phyloP scores from a whole-genome alignment of 92 coral and sea anemone genomes.

The Parazoanthus darwini region DNA sequence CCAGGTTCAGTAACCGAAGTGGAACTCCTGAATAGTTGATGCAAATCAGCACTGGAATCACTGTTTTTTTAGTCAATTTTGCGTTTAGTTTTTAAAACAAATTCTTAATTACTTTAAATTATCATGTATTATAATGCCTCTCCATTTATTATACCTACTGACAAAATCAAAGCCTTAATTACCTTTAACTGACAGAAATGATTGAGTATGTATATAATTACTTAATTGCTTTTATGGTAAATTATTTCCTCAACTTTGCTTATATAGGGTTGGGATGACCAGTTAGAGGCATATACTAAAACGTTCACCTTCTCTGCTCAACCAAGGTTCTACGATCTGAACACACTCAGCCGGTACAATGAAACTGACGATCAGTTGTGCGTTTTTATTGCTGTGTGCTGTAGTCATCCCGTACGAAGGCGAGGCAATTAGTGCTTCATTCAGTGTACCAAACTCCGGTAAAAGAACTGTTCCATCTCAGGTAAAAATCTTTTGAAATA shows the following conservation, averaged over 20 bases:
- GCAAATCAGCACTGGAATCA: too few relatives aligned
- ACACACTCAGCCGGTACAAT: background rate
- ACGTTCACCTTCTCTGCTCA: background rate
- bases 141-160: too few relatives aligned
- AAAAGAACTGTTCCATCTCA: background rate
- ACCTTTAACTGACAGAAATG: background rate
- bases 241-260: background rate
- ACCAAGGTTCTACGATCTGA: background rate
- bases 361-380: background rate
- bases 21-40: too few relatives aligned
- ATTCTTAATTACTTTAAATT: too few relatives aligned
- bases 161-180: background rate
- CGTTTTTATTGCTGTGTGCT: background rate
- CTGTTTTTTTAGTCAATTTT: too few relatives aligned
- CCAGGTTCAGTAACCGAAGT: too few relatives aligned
- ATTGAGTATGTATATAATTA: too few relatives aligned
- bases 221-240: background rate
- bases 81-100: too few relatives aligned
- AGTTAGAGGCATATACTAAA: background rate
- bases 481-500: background rate
- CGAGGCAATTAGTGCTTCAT: background rate
- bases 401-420: background rate
- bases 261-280: background rate
- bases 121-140: too few relatives aligned
- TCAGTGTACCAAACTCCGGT: background rate